A percentile compares a stretch with the other conserved stretches of the same genome.
Conservation (phyloP, 2,888 invertebrate genomes). For the Drosophila paracracens region DNA sequence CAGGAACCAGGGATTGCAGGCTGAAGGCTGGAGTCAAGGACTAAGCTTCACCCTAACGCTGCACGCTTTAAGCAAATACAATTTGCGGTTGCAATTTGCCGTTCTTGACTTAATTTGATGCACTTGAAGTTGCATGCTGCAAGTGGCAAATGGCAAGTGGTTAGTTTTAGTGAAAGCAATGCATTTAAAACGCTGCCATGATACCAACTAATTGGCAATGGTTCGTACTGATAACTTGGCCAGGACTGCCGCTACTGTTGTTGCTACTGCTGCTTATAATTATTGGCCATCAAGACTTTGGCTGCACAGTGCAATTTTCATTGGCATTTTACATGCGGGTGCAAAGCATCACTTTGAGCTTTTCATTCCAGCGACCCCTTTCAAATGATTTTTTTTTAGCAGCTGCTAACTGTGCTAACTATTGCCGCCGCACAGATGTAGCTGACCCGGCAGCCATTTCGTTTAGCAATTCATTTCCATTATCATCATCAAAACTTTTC, state of each 20-base stretch:
- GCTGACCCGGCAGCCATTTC: constrained; percentile 49
- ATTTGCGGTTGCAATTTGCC: constrained; percentile 75
- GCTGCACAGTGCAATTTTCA: constrained; percentile 24
- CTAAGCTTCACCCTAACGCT: not conserved
- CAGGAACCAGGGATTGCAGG: constrained; percentile 12
- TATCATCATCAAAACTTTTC: constrained; percentile 80
- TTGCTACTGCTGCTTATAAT: constrained; percentile 51
- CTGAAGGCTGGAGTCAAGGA: constrained; percentile 10
- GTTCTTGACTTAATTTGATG: constrained; percentile 63
- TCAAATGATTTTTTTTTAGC: constrained; percentile 32
- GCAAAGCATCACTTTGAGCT: constrained; percentile 59
- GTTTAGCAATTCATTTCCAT: constrained; percentile 77
- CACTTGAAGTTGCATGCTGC: constrained; percentile 55
- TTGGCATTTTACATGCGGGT: constrained; percentile 42
- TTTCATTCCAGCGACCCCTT: constrained; percentile 27
- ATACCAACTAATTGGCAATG: constrained; percentile 68
- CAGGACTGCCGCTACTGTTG: constrained; percentile 40
- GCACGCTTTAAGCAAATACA: constrained; percentile 60
- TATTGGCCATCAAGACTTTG: constrained; percentile 54
- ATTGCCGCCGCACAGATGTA: constrained; percentile 15
- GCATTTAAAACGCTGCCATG: constrained; percentile 57
- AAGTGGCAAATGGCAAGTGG: constrained; percentile 29
- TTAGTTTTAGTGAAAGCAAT: constrained; percentile 35
- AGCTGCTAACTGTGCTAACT: constrained; percentile 66
- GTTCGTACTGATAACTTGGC: constrained; percentile 57